Base-by-base conservation (phyloP, 2,797 vertebrate species). In the Rhadinocentrus ornatus region DNA sequence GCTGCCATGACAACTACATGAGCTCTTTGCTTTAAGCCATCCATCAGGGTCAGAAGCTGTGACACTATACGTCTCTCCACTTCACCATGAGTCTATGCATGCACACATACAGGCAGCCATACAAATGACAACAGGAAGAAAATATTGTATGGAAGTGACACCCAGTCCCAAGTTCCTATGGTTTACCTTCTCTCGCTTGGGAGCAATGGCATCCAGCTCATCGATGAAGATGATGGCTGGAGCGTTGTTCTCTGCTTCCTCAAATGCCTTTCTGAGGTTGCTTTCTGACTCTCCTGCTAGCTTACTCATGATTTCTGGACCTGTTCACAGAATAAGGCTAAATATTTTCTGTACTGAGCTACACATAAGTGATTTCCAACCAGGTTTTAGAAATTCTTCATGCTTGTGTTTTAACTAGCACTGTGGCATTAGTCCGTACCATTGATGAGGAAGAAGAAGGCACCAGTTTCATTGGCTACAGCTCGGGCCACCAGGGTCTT, bases 261-360 rank as follows among this genome's bases (percentile, higher is more conserved):
- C 97, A 86, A 99, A 98, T 37, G 97, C 97, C 92, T 99, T 99
- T 65, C 97, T 96, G 80, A 99, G 88, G 86, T 99, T 99, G 90
- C 97, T 99, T 89, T 99, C 97, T 13, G 97, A 98, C 79, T 99
- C 97, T 53, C 97, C 97, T 12, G 97, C 97, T 86, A 99, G 90
- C 83, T 99, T 99, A 87, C 97, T 99, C 97, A 99, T 99, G 77
- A 99, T 98, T 90, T 99, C 97, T 59, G 97, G 97, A 67, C 97
- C 97, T 98, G 67, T 57, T 54, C 32, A 75, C 44, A 73, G 8
- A 79, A 69, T 26, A 46, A 34, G 31, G 32, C 18, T 0, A 80
- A 86, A 73, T 57, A 62, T 50, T 10, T 68, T 29, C 56, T 15
- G 50, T 26, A 59, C 37, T 67, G 2, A 73, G 15, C 7, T 15